phyloP scores from a whole-genome alignment of 2,888 invertebrate genomes.

The Meteorus colon region DNA sequence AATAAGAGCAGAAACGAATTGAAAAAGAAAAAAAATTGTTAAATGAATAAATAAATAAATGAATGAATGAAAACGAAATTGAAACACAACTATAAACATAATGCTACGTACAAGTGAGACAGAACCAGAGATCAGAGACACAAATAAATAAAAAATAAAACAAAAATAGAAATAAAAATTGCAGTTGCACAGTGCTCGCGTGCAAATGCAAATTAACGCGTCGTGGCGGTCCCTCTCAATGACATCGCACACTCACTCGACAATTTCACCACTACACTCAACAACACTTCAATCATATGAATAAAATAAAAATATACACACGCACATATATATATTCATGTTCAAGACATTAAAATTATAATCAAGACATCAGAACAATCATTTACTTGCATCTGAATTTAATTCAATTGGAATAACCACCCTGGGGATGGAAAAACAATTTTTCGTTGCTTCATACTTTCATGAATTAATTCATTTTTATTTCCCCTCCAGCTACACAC shows the following conservation, averaged over 20 bases:
- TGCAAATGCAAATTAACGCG: slow-evolving; percentile 52
- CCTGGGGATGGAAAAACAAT: neutral
- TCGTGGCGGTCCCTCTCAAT: slow-evolving; percentile 42
- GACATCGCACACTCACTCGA: slow-evolving; percentile 41
- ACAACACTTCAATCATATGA: neutral
- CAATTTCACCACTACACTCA: slow-evolving; percentile 18
- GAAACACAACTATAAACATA: neutral
- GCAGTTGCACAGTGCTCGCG: slow-evolving; percentile 43
- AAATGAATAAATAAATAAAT: slow-evolving; percentile 25
- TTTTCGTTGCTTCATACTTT: neutral
- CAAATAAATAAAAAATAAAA: slow-evolving; percentile 16
- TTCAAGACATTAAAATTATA: neutral
- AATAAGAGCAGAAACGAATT: slow-evolving; percentile 24
- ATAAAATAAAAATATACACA: neutral
- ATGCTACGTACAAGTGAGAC: neutral
- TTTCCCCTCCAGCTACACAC: neutral
- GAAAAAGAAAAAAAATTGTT: slow-evolving; percentile 16
- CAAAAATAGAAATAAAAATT: slow-evolving; percentile 33
- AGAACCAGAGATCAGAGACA: slow-evolving; percentile 5
- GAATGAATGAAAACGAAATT: slow-evolving; percentile 3
- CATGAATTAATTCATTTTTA: neutral
- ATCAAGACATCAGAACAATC: slow-evolving; percentile 25
- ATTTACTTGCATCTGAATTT: neutral
- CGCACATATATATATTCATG: neutral
- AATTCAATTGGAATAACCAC: neutral